A percentile compares a stretch with the other conserved stretches of the same genome.
Conservation (phyloP, 2,113 vertebrate genomes). For the Lasiurus borealis region DNA sequence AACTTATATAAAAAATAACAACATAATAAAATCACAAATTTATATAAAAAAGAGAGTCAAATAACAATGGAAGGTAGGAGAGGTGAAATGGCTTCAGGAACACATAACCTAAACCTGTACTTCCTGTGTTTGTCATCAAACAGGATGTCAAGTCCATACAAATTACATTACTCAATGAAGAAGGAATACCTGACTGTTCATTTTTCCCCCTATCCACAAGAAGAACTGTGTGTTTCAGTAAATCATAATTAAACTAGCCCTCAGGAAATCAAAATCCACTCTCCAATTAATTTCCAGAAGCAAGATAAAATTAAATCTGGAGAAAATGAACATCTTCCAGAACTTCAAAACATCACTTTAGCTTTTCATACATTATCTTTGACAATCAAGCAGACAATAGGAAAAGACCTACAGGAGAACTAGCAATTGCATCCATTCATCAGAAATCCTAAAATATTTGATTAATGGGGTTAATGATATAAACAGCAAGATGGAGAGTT, state of each 20-base stretch:
- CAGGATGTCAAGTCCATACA: neutral
- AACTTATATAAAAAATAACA: neutral
- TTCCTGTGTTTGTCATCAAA: neutral
- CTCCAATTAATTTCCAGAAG: conserved; percentile 29
- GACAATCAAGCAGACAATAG: neutral
- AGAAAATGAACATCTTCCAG: neutral
- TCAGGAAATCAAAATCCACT: conserved; percentile 10
- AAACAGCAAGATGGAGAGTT: neutral
- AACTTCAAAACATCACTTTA: neutral
- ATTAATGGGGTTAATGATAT: neutral
- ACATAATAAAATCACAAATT: neutral
- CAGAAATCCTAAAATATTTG: neutral
- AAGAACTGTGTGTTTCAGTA: neutral
- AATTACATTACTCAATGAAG: neutral
- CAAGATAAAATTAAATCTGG: neutral
- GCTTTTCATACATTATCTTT: neutral
- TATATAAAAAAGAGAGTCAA: neutral
- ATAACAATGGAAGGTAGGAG: neutral
- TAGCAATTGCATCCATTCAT: neutral
- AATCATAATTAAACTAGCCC: neutral
- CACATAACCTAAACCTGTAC: neutral
- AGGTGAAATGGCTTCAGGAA: neutral
- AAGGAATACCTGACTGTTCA: neutral
- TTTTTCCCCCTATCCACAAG: neutral
- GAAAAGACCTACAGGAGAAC: neutral